Evolutionary conservation across 2,888 invertebrate species (phyloP), one percentile per base, ranked within the genome.

Genomic region (Pseudococcus longispinus): DNA sequence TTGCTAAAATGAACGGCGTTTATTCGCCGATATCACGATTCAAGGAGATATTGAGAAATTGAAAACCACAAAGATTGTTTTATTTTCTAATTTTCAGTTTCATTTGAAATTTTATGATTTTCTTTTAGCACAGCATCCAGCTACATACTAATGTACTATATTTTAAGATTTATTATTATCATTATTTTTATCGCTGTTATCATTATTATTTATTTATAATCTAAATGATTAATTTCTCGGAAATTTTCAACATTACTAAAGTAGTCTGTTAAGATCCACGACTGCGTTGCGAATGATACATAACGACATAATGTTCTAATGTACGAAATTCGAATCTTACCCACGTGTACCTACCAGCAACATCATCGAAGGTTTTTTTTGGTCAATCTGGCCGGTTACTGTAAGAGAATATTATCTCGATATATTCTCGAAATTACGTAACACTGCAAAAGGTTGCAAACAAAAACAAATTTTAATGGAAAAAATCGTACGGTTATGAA

Each of bases 121-220:
- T 13, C 5, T 29, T 29, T 29, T 26, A 32, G 42, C 77, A 80
- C 77, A 80, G 77, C 77, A 80, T 80, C 20, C 70, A 42, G 77
- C 77, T 80, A 80, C 77, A 80, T 80, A 80, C 42, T 80, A 26
- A 80, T 80, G 77, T 80, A 70, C 70, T 70, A 80, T 80, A 80
- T 80, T 80, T 74, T 80, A 80, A 80, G 77, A 80, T 80, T 77
- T 80, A 80, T 80, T 80, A 80, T 80, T 80, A 80, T 42, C 32
- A 18, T 80, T 42, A 80, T 70, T 70, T 70, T 70, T 70, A 80
- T 80, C 42, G 42, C 77, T 80, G 29, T 42, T 80, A 80, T 80
- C 37, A 80, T 80, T 80, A 80, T 80, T 29, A 80, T 80, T 80
- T 80, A 80, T 80, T 42, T 42, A 80, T 80, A 80, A 29, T 20